Evolutionary conservation across 2,888 invertebrate genomes (phyloP).

Genomic region (Sympetrum striolatum): DNA sequence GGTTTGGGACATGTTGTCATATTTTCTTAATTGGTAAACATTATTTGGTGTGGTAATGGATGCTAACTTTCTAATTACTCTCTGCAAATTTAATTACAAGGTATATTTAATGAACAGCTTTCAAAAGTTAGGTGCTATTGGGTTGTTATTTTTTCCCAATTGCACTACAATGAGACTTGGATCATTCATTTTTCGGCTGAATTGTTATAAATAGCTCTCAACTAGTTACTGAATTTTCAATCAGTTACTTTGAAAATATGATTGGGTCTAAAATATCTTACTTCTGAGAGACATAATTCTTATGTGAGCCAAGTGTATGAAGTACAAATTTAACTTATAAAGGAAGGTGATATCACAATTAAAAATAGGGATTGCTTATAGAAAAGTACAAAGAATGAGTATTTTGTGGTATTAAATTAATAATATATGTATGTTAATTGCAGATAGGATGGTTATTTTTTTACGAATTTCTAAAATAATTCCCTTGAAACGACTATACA

Average conservation of each 20-base stretch:
- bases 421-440: background rate
- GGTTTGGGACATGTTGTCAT: too few relatives aligned
- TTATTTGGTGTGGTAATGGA: too few relatives aligned
- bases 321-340: conserved; percentile 25
- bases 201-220: too few relatives aligned
- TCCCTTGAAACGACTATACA: background rate
- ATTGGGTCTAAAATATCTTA: background rate
- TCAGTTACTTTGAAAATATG: too few relatives aligned
- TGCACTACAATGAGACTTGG: background rate
- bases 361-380: conserved; percentile 2
- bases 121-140: background rate
- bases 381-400: conserved; percentile 29
- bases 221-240: too few relatives aligned
- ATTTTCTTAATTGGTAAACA: too few relatives aligned
- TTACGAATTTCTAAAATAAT: conserved; percentile 27
- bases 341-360: conserved; percentile 30
- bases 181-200: background rate
- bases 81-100: too few relatives aligned
- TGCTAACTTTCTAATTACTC: too few relatives aligned
- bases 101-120: too few relatives aligned
- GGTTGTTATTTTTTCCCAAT: background rate
- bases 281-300: background rate
- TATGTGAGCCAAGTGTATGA: background rate
- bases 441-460: conserved; percentile 35
- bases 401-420: conserved; percentile 36